Evolutionary conservation across 1,140 invertebrate species (phyloP), one percentile per base, ranked within the genome.

Genomic region (Meloidogyne exigua): DNA sequence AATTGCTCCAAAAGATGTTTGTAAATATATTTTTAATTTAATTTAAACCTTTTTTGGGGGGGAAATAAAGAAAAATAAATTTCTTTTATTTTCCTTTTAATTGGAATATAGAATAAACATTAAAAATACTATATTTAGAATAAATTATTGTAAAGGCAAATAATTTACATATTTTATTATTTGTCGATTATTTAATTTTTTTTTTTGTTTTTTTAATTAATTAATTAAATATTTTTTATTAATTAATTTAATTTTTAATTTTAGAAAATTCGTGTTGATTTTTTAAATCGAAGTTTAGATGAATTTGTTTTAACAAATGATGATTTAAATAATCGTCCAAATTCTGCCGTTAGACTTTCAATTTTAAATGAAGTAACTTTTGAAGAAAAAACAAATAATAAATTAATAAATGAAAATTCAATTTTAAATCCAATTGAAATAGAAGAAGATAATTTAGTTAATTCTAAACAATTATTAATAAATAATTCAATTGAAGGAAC

Each of bases 201-300:
- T 32, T 32, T 32, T 32, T 32, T 32, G n/a, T 39, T 39, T 7
- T 39, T 39, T 39, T 39, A 4, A 0, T 39, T 39, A 9, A 9
- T 39, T 9, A 39, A 39, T 7, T 3, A 32, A 32, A 32, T 32
- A 32, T 32, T 32, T 32, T 32, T 32, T 3, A 32, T 32, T 32
- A 32, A 32, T 32, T 32, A 32, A 32, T 32, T 32, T 3, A 32
- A 39, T 39, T 57, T n/a, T n/a, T 57, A 5, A 7, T 15, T 57
- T 57, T n/a, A 57, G 49, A 57, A 57, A 57, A 57, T 57, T 57
- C 49, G 49, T 57, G 49, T 57, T n/a, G 49, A 57, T n/a, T 57
- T 57, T 57, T 57, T 57, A 57, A 57, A 57, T 57, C 4, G 49
- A 57, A 57, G 49, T 57, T 57, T 57, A n/a, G 49, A 57, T 57